Conservation (phyloP, 2,113 vertebrate genomes). For the Psittacus erithacus region DNA sequence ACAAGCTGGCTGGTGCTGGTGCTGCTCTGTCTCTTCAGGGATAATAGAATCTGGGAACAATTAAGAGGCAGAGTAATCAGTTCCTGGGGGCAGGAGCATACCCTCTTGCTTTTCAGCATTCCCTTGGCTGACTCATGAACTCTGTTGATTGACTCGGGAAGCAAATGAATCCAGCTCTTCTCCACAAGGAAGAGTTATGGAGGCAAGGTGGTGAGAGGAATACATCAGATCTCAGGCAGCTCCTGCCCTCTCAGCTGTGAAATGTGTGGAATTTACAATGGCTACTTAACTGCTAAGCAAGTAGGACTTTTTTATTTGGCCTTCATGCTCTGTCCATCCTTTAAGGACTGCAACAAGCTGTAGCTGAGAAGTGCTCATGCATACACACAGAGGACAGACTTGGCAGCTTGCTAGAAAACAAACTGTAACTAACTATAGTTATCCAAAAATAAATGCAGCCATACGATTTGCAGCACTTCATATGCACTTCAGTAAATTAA, state of each 20-base stretch:
- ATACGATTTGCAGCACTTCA: background rate
- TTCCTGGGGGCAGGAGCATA: conserved; percentile 51
- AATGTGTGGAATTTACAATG: conserved; percentile 54
- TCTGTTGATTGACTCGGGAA: conserved; percentile 66
- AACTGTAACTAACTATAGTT: background rate
- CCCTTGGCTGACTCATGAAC: conserved; percentile 67
- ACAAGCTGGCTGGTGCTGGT: conserved; percentile 46
- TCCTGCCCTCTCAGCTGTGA: conserved; percentile 32
- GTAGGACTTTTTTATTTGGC: background rate
- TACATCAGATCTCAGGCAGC: conserved; percentile 41
- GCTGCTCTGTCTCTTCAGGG: conserved; percentile 13
- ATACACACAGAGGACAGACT: background rate
- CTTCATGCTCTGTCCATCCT: background rate
- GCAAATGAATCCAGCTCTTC: conserved; percentile 57
- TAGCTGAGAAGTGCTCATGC: background rate
- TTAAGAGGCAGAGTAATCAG: conserved; percentile 59
- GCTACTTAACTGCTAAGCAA: conserved; percentile 25
- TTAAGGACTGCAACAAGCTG: background rate
- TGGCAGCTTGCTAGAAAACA: conserved; percentile 3
- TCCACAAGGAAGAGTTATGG: conserved; percentile 55
- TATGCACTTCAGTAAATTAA: background rate
- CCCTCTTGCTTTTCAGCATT: conserved; percentile 65
- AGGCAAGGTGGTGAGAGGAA: conserved; percentile 61
- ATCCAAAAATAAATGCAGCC: background rate
- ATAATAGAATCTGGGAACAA: conserved; percentile 69